Evolutionary conservation across 2,888 invertebrate genomes (phyloP), one percentile per base, ranked within the genome.

Genomic region (Drosophila barbarae): DNA sequence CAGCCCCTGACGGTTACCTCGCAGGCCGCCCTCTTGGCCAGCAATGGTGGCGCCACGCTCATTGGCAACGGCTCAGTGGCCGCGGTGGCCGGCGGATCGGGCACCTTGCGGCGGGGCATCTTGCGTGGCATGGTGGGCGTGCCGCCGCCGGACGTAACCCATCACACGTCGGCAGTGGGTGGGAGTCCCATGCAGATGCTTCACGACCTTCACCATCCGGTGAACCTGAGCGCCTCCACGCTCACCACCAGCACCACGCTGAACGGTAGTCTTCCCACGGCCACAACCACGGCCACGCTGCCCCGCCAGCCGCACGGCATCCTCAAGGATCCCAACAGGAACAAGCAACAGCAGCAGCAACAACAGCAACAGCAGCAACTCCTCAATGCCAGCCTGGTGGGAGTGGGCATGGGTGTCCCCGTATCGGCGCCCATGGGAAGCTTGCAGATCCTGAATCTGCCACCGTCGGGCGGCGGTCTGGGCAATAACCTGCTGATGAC

Each of bases 251-350:
- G 86, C 82, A 82, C 87, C 64, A 86, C 85, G 60, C 88, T 88
- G 51, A 88, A 88, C 60, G 87, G 87, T 67, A 86, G 87, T 66
- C 82, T 87, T 77, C 86, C 87, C 59, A 78, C 86, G 50, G 77
- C 85, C 32, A 80, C 84, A 51, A 58, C 84, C 38, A 83, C 85
- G 50, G 69, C 83, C 39, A 85, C 87, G 35, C 76, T 87, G 70
- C 85, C 88, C 18, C 92, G 92, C 79, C 92, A 92, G 69, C 93
- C 93, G 0, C 92, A 92, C 74, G 91, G 92, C 30, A 93, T 93
- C 71, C 90, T 93, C 7, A 93, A 93, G 82, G 92, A 92, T 87
- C 92, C 92, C 4, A 92, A 92, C 58, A 90, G 92, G 35, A 92
- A 91, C 84, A 91, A 92, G 80, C 92, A 92, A 69, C 81, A 87